Evolutionary conservation across 2,888 invertebrate species (phyloP), one percentile per base, ranked within the genome.

Genomic region (Lepidocyrtoides sp.): DNA sequence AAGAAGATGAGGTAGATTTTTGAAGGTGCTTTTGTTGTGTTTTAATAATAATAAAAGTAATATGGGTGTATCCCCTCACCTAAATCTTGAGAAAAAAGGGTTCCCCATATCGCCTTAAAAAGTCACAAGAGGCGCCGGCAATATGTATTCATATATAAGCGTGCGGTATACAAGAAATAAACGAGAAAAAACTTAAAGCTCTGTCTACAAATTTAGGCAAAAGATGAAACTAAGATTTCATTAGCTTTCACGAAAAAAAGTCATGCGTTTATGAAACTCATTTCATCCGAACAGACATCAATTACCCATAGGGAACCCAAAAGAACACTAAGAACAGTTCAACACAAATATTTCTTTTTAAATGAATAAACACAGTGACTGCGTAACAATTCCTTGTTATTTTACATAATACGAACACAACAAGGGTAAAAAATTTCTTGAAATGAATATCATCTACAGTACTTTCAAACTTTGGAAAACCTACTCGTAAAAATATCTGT

Each of bases 1-100:
- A 20, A 63, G 79, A 63, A 63, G 32, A 44, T 20, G 63, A 77
- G 41, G 12, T 32, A 14, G 51, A 51, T 48, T 77, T 2, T 26
- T 63, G 32, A 32, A 86, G 63, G 79, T 87, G 77, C 87, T 63
- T 48, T 86, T 77, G 77, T 77, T 29, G 23, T 75, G 8, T 41
- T 79, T 79, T 77, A n/a, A n/a, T n/a, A n/a, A n/a, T 44, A 72
- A 44, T 41, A 77, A 77, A 1, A 87, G 79, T 79, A 79, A 86
- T 79, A 87, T 77, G 87, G 87, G 87, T 87, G 87, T 87, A 63
- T 41, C 87, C 77, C 66, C 60, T 87, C 87, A 87, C 79, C 87
- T 87, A 87, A 87, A 87, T 87, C 86, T 86, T 79, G 54, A 66
- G 41, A 57, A 44, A 60, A 81, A 63, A 17, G 77, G 86, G 86